Conservation (phyloP, 1,140 invertebrate species). For the Gonioctena quinquepunctata region DNA sequence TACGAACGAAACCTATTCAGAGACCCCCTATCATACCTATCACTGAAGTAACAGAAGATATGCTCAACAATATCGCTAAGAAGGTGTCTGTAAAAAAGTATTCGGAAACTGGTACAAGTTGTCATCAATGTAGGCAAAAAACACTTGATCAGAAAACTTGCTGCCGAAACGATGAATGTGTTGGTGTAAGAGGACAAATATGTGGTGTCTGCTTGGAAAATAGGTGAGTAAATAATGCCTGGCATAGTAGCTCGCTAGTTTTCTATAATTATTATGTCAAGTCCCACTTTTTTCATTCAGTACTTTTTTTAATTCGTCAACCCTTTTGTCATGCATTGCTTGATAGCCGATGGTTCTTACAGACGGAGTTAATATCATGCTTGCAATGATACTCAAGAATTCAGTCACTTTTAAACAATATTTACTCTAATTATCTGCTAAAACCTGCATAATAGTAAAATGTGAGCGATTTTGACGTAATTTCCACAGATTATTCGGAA, state of each 20-base stretch:
- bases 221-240: conserved; percentile 35
- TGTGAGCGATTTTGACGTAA: too few species aligned
- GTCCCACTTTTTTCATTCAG: too few species aligned
- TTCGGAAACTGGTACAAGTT: conserved; percentile 50
- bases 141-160: conserved; percentile 59
- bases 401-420: too few species aligned
- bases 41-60: conserved; percentile 52
- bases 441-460: too few species aligned
- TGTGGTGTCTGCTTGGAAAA: conserved; percentile 58
- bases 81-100: conserved; percentile 47
- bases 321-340: too few species aligned
- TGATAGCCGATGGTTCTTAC: too few species aligned
- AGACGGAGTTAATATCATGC: too few species aligned
- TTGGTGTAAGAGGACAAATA: conserved; percentile 58
- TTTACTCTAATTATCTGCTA: too few species aligned
- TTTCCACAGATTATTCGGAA: too few species aligned
- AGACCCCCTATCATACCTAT: conserved; percentile 24
- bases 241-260: too few species aligned
- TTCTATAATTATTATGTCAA: too few species aligned
- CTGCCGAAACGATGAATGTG: conserved; percentile 55
- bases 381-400: too few species aligned
- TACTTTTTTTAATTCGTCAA: background rate
- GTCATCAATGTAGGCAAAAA: conserved; percentile 60
- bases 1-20: background rate
- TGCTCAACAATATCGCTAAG: conserved; percentile 51